Evolutionary conservation across 2,113 vertebrate genomes (phyloP), one percentile per base, ranked within the genome.

Genomic region (Maccullochella peelii): DNA sequence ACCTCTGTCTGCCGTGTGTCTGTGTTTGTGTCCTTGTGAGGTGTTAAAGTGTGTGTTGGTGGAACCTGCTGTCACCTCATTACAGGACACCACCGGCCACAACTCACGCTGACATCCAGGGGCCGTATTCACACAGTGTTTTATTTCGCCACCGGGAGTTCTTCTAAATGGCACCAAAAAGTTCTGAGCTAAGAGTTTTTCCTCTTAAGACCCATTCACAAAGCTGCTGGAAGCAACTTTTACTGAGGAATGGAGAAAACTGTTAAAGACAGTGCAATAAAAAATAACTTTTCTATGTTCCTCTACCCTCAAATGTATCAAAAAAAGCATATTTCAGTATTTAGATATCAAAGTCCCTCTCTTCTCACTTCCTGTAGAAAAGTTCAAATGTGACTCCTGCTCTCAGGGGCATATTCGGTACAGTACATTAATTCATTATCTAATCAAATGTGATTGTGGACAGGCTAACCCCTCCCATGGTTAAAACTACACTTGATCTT

Each of bases 1-100:
- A 84, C 80, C 87, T 80, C 81, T 55, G 79, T 80, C 73, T 67
- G 78, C 79, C 59, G 57, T 49, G 73, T 84, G 65, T 83, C 62
- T 50, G 61, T 78, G 73, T 79, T 54, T 82, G 82, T 77, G 82
- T 82, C 58, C 42, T 44, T 65, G 69, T 58, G 73, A 50, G 76
- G 69, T 83, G 70, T 72, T 77, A 52, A 75, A 74, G 71, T 81
- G 83, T 84, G 91, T 83, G 81, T 86, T 59, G 68, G 79, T 54
- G 79, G 70, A 88, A 66, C 90, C 83, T 88, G 88, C 90, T 88
- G 91, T 89, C 91, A 88, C 83, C 85, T 91, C 86, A 91, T 91
- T 92, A 92, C 84, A 78, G 75, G 86, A 87, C 84, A 52, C 88
- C 20, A 36, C 52, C 36, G 30, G 90, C 73, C 62, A 87, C 84